These are phyloP conservation scores for Euura saliciscinereae DNA, from an alignment of 1,140 invertebrate genomes.

Conservation along the genomic window DNA sequence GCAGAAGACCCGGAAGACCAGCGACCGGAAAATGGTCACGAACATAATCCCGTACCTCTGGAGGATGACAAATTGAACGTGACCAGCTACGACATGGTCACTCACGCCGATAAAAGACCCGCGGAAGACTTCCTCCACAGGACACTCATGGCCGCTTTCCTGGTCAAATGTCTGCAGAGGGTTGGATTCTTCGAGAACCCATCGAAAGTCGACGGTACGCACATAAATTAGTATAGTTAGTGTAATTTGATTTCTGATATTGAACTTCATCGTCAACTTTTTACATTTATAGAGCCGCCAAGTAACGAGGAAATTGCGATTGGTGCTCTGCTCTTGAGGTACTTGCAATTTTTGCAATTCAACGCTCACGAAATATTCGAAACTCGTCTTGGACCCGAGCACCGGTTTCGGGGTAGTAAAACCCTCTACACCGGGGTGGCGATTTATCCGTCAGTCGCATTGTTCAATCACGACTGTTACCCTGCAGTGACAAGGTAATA, in stretches of 20 bases:
- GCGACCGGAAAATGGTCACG: conserved; percentile 53
- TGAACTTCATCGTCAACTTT: neutral
- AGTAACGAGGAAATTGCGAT: conserved; percentile 59
- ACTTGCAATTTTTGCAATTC: conserved; percentile 84
- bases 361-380: conserved; percentile 91
- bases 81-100: conserved; percentile 71
- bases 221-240: neutral
- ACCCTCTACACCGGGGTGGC: conserved; percentile 75
- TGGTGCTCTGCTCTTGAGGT: conserved; percentile 69
- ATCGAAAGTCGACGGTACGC: conserved; percentile 26
- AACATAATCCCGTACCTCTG: conserved; percentile 40
- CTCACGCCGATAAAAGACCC: conserved; percentile 68
- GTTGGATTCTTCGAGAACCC: conserved; percentile 63
- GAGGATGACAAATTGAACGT: conserved; percentile 40
- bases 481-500: conserved; percentile 75
- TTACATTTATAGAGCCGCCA: conserved; percentile 9
- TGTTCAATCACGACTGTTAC: conserved; percentile 90
- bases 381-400: conserved; percentile 60
- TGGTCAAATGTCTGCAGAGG: conserved; percentile 74
- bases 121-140: conserved; percentile 78
- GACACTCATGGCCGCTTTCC: conserved; percentile 78
- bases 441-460: conserved; percentile 78
- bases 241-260: neutral
- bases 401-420: conserved; percentile 64
- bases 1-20: conserved; percentile 51